These are phyloP conservation scores for Apostichopus parvimensis DNA, from an alignment of 35 echinoderm and acorn worm species.

Conservation along the genomic window DNA sequence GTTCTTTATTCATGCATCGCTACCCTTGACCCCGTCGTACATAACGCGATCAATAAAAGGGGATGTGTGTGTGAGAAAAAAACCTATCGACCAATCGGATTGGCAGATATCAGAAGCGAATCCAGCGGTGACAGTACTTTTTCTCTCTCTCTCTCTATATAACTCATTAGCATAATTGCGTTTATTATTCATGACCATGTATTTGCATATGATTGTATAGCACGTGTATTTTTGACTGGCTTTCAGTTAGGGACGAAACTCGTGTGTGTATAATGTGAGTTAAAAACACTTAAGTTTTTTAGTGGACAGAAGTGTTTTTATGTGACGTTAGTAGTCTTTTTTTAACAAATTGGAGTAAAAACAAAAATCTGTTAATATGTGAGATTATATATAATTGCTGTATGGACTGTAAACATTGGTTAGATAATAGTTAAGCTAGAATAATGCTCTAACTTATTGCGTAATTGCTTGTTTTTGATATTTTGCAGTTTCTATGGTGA, in stretches of 20 bases:
- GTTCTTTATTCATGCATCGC: slow-evolving; percentile 15
- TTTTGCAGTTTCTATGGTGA: too few relatives aligned
- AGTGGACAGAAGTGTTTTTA: too few relatives aligned
- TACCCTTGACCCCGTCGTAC: slow-evolving; percentile 32
- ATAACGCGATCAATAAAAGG: neutral
- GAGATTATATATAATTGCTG: too few relatives aligned
- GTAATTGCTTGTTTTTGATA: too few relatives aligned
- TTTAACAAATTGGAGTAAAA: neutral
- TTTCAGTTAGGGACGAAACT: too few relatives aligned
- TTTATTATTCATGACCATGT: too few relatives aligned
- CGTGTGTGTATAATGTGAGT: neutral
- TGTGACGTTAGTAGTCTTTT: neutral
- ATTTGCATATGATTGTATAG: too few relatives aligned
- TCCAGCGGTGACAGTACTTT: slow-evolving; percentile 14
- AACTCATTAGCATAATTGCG: slow-evolving; percentile 22
- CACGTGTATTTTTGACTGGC: too few relatives aligned
- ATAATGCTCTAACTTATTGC: too few relatives aligned
- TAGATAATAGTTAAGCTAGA: too few relatives aligned
- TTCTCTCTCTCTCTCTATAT: neutral
- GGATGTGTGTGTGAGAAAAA: slow-evolving; percentile 9
- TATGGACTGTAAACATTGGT: too few relatives aligned
- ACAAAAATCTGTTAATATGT: too few relatives aligned
- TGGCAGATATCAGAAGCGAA: neutral
- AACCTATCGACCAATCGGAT: neutral
- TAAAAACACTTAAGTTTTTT: neutral